phyloP scores from a whole-genome alignment of 2,888 invertebrate genomes.

The Mesorhabditis belari region DNA sequence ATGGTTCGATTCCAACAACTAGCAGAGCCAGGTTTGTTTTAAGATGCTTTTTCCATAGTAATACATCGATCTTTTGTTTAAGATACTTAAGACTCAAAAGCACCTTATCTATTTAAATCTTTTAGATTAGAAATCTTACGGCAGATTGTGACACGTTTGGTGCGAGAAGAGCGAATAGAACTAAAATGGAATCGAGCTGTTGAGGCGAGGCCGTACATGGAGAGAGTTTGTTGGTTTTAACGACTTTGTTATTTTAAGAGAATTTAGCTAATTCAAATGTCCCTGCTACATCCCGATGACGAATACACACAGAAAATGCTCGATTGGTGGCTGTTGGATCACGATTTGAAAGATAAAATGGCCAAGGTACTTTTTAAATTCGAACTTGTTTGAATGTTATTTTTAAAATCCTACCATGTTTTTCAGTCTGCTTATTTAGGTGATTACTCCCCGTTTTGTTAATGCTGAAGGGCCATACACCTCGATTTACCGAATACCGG shows the following conservation, averaged over 20 bases:
- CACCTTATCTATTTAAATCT: background rate
- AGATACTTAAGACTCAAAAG: background rate
- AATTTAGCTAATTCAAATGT: conserved; percentile 50
- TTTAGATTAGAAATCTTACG: conserved; percentile 35
- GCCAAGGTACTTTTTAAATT: conserved; percentile 15
- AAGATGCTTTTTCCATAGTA: conserved; percentile 10
- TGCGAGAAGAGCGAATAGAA: conserved; percentile 50
- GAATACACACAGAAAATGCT: conserved; percentile 49
- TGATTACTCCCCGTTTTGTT: conserved; percentile 17
- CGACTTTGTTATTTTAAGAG: conserved; percentile 9
- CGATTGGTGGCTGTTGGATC: conserved; percentile 50
- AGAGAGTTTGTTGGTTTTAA: conserved; percentile 29
- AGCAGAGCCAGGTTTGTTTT: conserved; percentile 21
- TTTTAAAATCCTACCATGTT: background rate
- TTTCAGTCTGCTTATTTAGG: conserved; percentile 8
- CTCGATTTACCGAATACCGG: conserved; percentile 40
- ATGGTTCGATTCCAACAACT: conserved; percentile 28
- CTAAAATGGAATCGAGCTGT: conserved; percentile 49
- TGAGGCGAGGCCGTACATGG: conserved; percentile 47
- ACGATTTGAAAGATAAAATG: conserved; percentile 32
- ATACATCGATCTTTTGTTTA: background rate
- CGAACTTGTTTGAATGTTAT: background rate
- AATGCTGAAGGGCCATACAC: background rate
- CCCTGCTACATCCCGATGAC: conserved; percentile 37
- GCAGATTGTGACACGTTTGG: conserved; percentile 38